These are phyloP conservation scores for Platyrinchus mystaceus DNA, from an alignment of 2,797 vertebrate species.

Conservation along the genomic window DNA sequence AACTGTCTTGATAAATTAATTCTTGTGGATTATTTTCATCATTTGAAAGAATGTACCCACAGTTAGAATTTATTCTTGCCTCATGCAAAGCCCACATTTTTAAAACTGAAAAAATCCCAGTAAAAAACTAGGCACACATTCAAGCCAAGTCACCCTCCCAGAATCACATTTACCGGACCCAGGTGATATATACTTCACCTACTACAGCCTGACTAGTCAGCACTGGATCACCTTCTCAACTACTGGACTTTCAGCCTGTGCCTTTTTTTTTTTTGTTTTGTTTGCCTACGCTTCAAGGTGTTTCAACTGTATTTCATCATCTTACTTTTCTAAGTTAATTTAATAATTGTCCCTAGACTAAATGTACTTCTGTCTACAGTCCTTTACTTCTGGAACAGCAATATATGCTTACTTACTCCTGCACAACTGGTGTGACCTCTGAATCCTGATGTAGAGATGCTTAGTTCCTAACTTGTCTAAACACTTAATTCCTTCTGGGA, in stretches of 20 bases:
- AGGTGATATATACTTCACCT: neutral
- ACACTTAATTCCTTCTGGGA: neutral
- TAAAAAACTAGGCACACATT: neutral
- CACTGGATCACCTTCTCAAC: neutral
- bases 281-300: neutral
- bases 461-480: neutral
- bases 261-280: neutral
- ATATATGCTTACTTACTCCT: neutral
- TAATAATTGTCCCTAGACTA: neutral
- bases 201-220: neutral
- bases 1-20: conserved; percentile 13
- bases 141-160: neutral
- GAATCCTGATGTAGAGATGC: neutral
- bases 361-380: neutral
- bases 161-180: neutral
- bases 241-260: neutral
- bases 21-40: neutral
- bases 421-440: neutral
- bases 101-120: neutral
- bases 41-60: neutral
- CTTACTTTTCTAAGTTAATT: neutral
- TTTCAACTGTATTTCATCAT: neutral
- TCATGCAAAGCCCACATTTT: neutral
- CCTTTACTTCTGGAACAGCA: neutral
- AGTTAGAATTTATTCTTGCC: neutral